These are phyloP conservation scores for Theocolax elegans DNA, from an alignment of 1,140 invertebrate species.

Conservation along the genomic window DNA sequence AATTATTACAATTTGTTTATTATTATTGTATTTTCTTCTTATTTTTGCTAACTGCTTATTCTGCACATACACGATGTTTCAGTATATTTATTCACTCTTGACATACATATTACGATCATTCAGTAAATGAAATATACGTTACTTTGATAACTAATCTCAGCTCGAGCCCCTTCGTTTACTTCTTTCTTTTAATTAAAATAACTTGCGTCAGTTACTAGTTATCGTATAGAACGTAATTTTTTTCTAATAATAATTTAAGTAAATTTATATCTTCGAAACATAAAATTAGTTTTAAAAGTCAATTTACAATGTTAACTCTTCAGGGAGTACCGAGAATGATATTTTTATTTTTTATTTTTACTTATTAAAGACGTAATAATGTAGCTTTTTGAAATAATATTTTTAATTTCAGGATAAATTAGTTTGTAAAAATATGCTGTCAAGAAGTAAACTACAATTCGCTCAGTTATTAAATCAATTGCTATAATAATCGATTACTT, in stretches of 20 bases:
- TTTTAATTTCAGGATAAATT: too few species aligned
- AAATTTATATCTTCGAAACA: not conserved
- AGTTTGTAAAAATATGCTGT: slow-evolving; percentile 20
- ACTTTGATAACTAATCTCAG: slow-evolving; percentile 9
- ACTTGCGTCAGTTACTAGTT: too few species aligned
- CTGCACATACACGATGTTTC: too few species aligned
- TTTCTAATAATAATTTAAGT: not conserved
- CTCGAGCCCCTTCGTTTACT: not conserved
- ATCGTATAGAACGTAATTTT: too few species aligned
- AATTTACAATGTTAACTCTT: too few species aligned
- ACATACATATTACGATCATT: slow-evolving; percentile 27
- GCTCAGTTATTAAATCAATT: slow-evolving; percentile 26
- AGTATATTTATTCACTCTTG: slow-evolving; percentile 22
- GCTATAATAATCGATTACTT: slow-evolving; percentile 49
- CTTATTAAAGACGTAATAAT: too few species aligned
- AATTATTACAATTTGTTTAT: too few species aligned
- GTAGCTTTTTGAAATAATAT: too few species aligned
- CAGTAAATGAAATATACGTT: slow-evolving; percentile 1
- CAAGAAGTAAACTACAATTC: slow-evolving; percentile 11
- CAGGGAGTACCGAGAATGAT: too few species aligned
- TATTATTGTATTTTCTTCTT: too few species aligned
- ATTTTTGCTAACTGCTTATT: too few species aligned
- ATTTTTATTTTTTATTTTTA: too few species aligned
- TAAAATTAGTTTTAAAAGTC: not conserved
- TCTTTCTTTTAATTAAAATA: not conserved